These are phyloP conservation scores for Drosophila picticornis DNA, from an alignment of 2,888 invertebrate genomes.

Conservation along the genomic window DNA sequence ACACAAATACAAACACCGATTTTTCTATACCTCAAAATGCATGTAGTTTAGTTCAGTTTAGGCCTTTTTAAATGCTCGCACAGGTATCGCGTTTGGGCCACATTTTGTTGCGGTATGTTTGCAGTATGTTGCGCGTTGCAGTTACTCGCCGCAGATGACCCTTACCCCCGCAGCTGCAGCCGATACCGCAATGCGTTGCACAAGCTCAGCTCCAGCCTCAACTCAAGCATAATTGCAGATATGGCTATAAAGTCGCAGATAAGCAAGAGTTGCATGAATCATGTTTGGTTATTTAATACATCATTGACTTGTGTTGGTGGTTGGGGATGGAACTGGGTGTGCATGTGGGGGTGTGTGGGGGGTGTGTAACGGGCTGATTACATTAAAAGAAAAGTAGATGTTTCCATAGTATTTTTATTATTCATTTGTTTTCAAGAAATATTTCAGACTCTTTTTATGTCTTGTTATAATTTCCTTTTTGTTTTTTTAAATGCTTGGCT, in stretches of 20 bases:
- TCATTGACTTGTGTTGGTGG: neutral
- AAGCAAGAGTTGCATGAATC: constrained; percentile 42
- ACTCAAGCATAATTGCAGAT: constrained; percentile 5
- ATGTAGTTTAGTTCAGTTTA: neutral
- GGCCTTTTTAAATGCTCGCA: constrained; percentile 42
- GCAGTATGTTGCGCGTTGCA: constrained; percentile 15
- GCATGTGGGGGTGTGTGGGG: neutral
- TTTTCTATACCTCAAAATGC: neutral
- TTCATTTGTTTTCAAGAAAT: neutral
- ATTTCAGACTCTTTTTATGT: neutral
- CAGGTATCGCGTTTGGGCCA: constrained; percentile 62
- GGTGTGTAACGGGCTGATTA: neutral
- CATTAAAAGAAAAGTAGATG: neutral
- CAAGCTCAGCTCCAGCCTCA: constrained; percentile 4
- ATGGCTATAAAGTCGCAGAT: constrained; percentile 25
- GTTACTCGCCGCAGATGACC: constrained; percentile 20
- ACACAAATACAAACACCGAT: neutral
- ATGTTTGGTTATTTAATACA: constrained; percentile 42
- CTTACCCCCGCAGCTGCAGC: constrained; percentile 17
- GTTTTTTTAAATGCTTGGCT: neutral
- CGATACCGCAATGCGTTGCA: constrained; percentile 25
- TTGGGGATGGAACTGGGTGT: neutral
- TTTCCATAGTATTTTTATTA: neutral
- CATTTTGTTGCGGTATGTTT: constrained; percentile 33
- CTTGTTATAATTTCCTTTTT: neutral